Percentiles rank a stretch among this genome's conserved stretches.
Conservation (phyloP, 2,888 invertebrate genomes). For the Osmoderma eremita region DNA sequence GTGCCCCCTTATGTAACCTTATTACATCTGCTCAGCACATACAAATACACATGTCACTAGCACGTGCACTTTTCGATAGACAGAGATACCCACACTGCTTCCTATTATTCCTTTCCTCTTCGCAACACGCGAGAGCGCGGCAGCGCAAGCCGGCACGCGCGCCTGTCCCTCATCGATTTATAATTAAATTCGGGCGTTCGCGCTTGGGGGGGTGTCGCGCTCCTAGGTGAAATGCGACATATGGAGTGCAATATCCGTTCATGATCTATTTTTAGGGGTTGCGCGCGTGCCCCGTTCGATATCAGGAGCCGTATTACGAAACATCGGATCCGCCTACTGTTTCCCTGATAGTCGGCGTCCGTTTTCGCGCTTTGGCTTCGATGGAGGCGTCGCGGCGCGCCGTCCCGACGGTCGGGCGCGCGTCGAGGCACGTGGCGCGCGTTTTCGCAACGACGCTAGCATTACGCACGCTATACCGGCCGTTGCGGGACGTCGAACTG, state of each 20-base stretch:
- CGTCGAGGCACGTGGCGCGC: conserved; percentile 38
- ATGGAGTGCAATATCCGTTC: conserved; percentile 50
- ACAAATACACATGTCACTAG: too few relatives aligned
- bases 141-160: conserved; percentile 43
- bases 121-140: conserved; percentile 57
- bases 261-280: conserved; percentile 59
- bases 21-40: background rate
- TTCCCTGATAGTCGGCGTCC: conserved; percentile 57
- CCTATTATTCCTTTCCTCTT: background rate
- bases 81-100: background rate
- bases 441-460: background rate
- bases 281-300: conserved; percentile 51
- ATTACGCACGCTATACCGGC: background rate
- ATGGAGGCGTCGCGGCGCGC: conserved; percentile 52
- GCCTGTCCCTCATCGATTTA: conserved; percentile 44
- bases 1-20: background rate
- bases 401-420: conserved; percentile 58
- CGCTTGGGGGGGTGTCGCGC: conserved; percentile 44
- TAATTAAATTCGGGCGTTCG: conserved; percentile 49
- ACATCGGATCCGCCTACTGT: conserved; percentile 46
- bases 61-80: conserved; percentile 46
- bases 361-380: conserved; percentile 56
- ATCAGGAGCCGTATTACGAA: conserved; percentile 30
- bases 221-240: conserved; percentile 8
- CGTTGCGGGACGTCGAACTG: background rate